Base-by-base conservation (phyloP, 2,888 invertebrate species). In the Drosophila hamatofila region DNA sequence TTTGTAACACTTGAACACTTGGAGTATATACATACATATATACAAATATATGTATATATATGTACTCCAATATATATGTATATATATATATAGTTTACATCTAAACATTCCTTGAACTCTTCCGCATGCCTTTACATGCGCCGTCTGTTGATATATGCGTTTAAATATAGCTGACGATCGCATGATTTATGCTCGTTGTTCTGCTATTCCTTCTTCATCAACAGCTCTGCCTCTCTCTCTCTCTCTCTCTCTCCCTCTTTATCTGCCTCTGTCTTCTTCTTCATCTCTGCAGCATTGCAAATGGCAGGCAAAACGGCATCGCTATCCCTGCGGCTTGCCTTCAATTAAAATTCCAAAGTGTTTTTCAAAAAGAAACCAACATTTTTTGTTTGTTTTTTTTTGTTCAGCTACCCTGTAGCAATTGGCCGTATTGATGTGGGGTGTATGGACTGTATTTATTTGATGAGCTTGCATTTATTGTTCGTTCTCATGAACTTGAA, bases 311-410 rank as follows among this genome's bases (percentile, higher is more conserved):
- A n/a, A 35, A 25, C 52, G 12, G 14, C 25, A 37, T 54, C 12
- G 8, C 39, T 8, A 55, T 39, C 39, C 56, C 56, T 42, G 42
- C 42, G 56, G 42, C 33, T 39, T 44, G 16, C 18, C 49, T 61
- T 62, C 88, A 83, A 88, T 88, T 83, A 88, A 83, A 83, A 88
- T 83, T 82, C 83, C 80, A 72, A 73, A 81, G 70, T 76, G 60
- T 66, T 65, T 77, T 65, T 52, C 58, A 44, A 59, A 54, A 57
- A 25, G 23, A 42, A 58, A 37, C 16, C 39, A 39, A 30, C 16
- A 16, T 16, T 46, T 16, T 46, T 25, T 42, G 4, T 21, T 30
- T 18, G 1, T 52, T 30, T 14, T 49, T 16, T 33, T 64, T 52
- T 44, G 35, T 51, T 2, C n/a, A 9, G 14, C 27, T 33, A 42